Evolutionary conservation across 2,113 vertebrate species (phyloP), one percentile per base, ranked within the genome.

Genomic region (Poecilia latipinna): DNA sequence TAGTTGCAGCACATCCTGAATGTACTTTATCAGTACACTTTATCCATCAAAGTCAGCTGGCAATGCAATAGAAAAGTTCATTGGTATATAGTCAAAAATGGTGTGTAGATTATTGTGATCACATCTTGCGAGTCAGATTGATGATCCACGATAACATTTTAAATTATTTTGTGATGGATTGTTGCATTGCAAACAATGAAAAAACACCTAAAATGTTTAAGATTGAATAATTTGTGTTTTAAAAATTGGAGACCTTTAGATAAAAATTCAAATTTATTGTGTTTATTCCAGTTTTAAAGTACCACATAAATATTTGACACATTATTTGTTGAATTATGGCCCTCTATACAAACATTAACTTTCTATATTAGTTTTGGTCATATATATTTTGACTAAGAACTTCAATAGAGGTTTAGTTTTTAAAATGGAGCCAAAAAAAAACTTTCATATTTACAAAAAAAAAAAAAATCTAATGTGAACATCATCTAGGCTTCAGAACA

Each of bases 261-360:
- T n/a, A n/a, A n/a, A 7, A 10, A 24, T 54, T 54, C 2, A 54
- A n/a, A n/a, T 42, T 42, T 13, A 13, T 42, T 54, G 51, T 24
- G 24, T 54, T 54, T 54, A 54, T 24, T 54, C 17, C 44, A 48
- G 44, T 48, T 48, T 44, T 48, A 48, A 17, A 17, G 22, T 24
- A 24, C 8, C 51, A 54, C 51, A 48, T 48, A 17, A 48, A 48
- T 48, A 54, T 22, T 51, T 51, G 4, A 51, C 48, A 51, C 4
- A 4, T 51, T 51, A 24, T 51, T 54, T 54, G 51, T 17, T 24
- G 51, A 24, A 24, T 54, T 2, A 24, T 24, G 51, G 2, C 51
- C 22, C 51, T 24, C 22, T 22, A 86, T 79, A 69, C 48, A 72
- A 88, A 75, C 63, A 62, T 67, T 78, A 82, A 71, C 89, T 74